A percentile compares a stretch with the other conserved stretches of the same genome.
phyloP scores from a whole-genome alignment of 2,888 invertebrate species.

The Platycnemis pennipes region DNA sequence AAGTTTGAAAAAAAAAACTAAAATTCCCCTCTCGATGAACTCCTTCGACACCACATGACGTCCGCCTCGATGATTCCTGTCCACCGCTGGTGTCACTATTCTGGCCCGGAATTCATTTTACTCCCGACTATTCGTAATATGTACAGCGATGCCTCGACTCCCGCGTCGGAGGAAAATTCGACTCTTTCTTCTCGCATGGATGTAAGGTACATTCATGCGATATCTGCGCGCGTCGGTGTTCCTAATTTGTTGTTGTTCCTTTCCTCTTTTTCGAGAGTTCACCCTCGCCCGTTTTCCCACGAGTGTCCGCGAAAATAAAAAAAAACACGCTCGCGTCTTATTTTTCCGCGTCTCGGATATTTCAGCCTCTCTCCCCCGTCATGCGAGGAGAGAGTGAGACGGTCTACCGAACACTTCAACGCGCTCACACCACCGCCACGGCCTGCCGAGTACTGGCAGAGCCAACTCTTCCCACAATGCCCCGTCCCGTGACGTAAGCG shows the following conservation, averaged over 20 bases:
- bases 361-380: background rate
- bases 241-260: background rate
- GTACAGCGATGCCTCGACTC: background rate
- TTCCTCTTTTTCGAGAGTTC: background rate
- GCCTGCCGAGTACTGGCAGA: constrained; percentile 25
- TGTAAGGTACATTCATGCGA: background rate
- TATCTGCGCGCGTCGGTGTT: background rate
- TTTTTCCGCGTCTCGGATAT: background rate
- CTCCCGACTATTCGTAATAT: background rate
- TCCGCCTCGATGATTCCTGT: background rate
- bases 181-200: background rate
- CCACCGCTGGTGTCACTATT: background rate
- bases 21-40: background rate
- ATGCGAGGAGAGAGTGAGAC: background rate
- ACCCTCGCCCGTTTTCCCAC: background rate
- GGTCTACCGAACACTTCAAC: background rate
- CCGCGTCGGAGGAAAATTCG: background rate
- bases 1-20: background rate
- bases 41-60: background rate
- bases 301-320: too few relatives aligned
- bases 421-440: constrained; percentile 3
- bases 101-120: too few relatives aligned
- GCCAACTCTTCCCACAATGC: constrained; percentile 16
- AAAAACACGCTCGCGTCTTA: background rate
- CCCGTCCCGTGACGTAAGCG: constrained; percentile 24